These are phyloP conservation scores for Patella vulgata DNA, from an alignment of 1,140 invertebrate genomes.

Conservation along the genomic window DNA sequence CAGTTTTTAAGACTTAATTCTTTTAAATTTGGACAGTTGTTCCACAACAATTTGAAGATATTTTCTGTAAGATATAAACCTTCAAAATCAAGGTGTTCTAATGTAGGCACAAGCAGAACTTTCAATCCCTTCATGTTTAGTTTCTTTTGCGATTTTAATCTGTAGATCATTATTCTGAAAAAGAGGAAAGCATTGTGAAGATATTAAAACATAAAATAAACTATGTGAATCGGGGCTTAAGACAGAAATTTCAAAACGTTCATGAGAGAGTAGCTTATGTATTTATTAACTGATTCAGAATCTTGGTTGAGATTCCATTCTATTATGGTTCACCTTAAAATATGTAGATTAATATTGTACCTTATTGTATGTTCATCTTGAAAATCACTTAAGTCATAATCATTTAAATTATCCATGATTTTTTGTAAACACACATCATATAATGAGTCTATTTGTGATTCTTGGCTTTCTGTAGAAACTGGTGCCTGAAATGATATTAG, in stretches of 20 bases:
- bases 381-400: constrained; percentile 48
- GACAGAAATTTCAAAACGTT: no score
- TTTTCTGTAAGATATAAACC: constrained; percentile 47
- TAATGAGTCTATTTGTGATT: constrained; percentile 36
- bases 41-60: constrained; percentile 36
- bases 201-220: no score
- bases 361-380: constrained; percentile 50
- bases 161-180: constrained; percentile 50
- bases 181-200: neutral
- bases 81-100: constrained; percentile 49
- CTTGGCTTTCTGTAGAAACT: constrained; percentile 30
- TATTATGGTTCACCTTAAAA: no score
- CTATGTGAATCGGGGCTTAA: no score
- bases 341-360: constrained; percentile 22
- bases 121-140: constrained; percentile 37
- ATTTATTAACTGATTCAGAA: no score
- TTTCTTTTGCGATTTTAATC: constrained; percentile 46
- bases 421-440: constrained; percentile 32
- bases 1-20: constrained; percentile 46
- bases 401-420: constrained; percentile 36
- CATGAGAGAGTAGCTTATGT: no score
- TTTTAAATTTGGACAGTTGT: constrained; percentile 40
- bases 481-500: neutral
- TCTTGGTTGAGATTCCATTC: no score
- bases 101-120: constrained; percentile 39